A percentile compares a stretch with the other conserved stretches of the same genome.
Evolutionary conservation across 2,797 vertebrate species (phyloP).

Genomic region (Anguilla pacifica): DNA sequence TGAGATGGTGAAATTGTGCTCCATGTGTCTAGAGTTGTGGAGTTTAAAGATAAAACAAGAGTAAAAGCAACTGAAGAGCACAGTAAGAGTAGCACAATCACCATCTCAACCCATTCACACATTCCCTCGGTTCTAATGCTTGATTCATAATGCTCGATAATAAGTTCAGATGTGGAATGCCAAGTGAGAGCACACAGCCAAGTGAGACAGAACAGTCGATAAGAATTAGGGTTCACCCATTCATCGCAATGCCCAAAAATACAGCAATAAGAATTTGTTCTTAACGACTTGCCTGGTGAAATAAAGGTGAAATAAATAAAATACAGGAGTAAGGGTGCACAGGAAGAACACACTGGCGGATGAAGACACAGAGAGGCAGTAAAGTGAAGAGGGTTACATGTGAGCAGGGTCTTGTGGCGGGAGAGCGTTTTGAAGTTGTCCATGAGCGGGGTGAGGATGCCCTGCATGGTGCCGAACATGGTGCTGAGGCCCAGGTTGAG

Average conservation of each 20-base stretch:
- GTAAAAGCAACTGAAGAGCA: background rate
- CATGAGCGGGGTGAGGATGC: constrained; percentile 77
- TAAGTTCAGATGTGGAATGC: background rate
- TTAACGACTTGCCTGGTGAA: too few relatives aligned
- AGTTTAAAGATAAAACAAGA: background rate
- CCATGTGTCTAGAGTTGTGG: background rate
- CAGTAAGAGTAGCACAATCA: background rate
- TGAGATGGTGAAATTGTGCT: too few relatives aligned
- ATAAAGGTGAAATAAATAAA: too few relatives aligned
- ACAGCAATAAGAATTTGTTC: background rate
- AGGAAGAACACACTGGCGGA: too few relatives aligned
- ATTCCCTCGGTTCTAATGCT: background rate
- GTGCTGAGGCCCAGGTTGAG: constrained; percentile 78
- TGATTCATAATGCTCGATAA: background rate
- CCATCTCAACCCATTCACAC: background rate
- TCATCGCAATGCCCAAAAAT: background rate
- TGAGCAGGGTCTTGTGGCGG: constrained; percentile 73
- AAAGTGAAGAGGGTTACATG: constrained; percentile 52
- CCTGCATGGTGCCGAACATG: constrained; percentile 80
- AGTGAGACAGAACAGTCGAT: background rate
- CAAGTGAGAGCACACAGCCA: background rate
- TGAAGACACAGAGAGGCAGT: too few relatives aligned
- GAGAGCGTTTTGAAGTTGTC: constrained; percentile 75
- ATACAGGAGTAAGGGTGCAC: too few relatives aligned
- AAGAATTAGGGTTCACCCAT: background rate